phyloP scores from a whole-genome alignment of 2,888 invertebrate genomes.

The Cyaniris semiargus region DNA sequence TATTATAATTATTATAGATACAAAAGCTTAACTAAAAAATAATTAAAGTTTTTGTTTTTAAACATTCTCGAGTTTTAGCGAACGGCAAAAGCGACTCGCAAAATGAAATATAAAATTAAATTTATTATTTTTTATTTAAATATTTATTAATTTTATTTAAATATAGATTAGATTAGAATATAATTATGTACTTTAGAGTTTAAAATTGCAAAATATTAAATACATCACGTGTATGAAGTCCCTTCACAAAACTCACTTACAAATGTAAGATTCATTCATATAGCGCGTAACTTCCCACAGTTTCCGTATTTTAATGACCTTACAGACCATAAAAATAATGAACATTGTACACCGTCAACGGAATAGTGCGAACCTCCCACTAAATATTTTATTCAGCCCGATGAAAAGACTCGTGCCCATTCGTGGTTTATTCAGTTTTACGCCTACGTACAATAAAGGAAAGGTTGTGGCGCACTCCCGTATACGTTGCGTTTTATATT shows the following conservation, averaged over 20 bases:
- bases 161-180: no score
- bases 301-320: conserved; percentile 2
- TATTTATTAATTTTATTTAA: no score
- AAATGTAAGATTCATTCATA: neutral
- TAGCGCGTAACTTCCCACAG: neutral
- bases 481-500: neutral
- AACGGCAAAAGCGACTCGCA: no score
- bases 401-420: conserved; percentile 41
- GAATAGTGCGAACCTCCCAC: conserved; percentile 44
- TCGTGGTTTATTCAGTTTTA: conserved; percentile 52
- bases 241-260: neutral
- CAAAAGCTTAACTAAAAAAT: no score
- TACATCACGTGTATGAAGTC: no score
- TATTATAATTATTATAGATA: no score
- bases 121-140: no score
- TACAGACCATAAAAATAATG: conserved; percentile 8
- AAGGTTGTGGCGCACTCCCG: conserved; percentile 40
- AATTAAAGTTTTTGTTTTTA: no score
- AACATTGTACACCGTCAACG: conserved; percentile 38
- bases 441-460: conserved; percentile 44
- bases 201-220: no score
- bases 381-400: conserved; percentile 46
- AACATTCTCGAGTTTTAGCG: no score
- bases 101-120: no score
- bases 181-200: no score